Evolutionary conservation across 30 jellyfish, hydroid and myxozoan species (phyloP).

Genomic region (Hydractinia echinata): DNA sequence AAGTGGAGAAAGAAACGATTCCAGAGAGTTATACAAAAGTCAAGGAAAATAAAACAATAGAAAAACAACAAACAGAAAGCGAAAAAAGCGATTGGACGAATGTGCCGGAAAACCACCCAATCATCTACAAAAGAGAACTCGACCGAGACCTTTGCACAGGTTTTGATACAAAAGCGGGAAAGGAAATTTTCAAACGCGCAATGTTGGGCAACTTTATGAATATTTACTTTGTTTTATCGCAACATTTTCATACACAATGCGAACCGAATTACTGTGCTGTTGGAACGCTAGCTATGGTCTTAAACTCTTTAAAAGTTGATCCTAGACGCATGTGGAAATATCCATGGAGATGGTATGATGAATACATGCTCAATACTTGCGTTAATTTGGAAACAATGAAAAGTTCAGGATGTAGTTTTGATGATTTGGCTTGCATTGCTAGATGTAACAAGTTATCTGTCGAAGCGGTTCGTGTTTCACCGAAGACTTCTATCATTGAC

Average conservation of each 20-base stretch:
- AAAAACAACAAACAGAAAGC: background rate
- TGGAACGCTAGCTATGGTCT: constrained; percentile 29
- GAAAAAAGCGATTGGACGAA: background rate
- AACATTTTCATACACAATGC: constrained; percentile 12
- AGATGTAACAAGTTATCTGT: background rate
- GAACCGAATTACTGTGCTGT: constrained; percentile 22
- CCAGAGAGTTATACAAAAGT: no score
- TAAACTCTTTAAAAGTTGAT: constrained; percentile 25
- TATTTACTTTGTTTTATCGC: constrained; percentile 10
- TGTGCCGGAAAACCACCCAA: background rate
- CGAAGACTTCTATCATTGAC: background rate
- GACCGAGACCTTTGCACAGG: constrained; percentile 4
- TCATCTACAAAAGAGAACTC: background rate
- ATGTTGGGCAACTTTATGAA: background rate
- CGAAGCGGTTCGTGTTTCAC: constrained; percentile 8
- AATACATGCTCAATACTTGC: constrained; percentile 10
- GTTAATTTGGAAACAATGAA: background rate
- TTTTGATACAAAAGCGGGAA: constrained; percentile 9
- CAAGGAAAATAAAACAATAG: no score
- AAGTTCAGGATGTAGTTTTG: constrained; percentile 7
- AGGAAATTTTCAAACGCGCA: background rate
- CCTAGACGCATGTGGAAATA: constrained; percentile 28
- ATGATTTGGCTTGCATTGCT: constrained; percentile 10
- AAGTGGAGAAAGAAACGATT: no score
- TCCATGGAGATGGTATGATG: constrained; percentile 38